Evolutionary conservation across 2,797 vertebrate genomes (phyloP).

Genomic region (Echiichthys vipera): DNA sequence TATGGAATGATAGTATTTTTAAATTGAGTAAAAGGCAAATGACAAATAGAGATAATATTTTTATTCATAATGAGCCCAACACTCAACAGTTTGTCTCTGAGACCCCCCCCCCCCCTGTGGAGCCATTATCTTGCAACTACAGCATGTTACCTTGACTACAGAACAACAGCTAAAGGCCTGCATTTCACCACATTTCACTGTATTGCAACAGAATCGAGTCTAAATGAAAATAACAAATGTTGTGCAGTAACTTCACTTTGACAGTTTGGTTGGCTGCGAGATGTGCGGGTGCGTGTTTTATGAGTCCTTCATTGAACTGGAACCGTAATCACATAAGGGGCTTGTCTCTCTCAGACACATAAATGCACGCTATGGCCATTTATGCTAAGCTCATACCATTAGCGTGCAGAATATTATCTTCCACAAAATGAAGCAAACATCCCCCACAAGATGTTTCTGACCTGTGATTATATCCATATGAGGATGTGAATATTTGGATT

Average conservation of each 20-base stretch:
- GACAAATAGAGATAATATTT: background rate
- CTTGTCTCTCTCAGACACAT: conserved; percentile 17
- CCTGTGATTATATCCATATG: background rate
- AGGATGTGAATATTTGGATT: background rate
- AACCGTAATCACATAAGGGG: conserved; percentile 22
- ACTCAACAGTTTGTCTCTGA: background rate
- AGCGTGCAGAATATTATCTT: background rate
- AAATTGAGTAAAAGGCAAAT: background rate
- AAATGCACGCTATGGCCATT: conserved; percentile 1
- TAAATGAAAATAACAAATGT: conserved; percentile 43
- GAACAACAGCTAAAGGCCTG: conserved; percentile 29
- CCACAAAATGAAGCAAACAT: background rate
- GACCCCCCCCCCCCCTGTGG: background rate
- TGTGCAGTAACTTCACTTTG: conserved; percentile 28
- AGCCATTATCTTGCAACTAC: background rate
- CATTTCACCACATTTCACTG: conserved; percentile 59
- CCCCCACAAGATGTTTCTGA: background rate
- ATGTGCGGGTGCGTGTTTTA: background rate
- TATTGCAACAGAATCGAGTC: conserved; percentile 57
- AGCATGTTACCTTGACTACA: conserved; percentile 30
- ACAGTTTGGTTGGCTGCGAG: conserved; percentile 34
- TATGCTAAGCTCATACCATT: conserved; percentile 7
- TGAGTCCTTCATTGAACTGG: conserved; percentile 33
- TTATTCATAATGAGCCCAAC: background rate
- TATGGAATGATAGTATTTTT: background rate